phyloP scores from a whole-genome alignment of 2,113 vertebrate species.

The Myrmecobius fasciatus region DNA sequence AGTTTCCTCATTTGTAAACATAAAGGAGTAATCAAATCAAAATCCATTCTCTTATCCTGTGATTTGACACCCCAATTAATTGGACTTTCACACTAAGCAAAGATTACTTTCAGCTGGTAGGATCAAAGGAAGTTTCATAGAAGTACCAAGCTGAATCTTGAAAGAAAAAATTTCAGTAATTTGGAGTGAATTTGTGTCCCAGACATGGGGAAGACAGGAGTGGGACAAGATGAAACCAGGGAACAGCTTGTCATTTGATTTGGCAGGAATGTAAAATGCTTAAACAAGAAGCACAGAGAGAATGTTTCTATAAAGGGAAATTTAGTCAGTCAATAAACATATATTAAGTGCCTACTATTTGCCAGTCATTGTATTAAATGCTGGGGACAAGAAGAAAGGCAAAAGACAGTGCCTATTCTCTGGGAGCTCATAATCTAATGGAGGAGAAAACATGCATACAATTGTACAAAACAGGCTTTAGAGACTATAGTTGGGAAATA shows the following conservation, averaged over 20 bases:
- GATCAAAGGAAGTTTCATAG: background rate
- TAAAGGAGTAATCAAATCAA: background rate
- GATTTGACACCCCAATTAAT: no score
- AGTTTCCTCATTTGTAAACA: background rate
- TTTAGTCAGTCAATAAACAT: no score
- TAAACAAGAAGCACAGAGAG: no score
- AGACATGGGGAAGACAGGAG: no score
- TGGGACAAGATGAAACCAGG: no score
- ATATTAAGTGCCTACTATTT: background rate
- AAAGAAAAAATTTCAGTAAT: background rate
- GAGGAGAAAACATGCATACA: background rate
- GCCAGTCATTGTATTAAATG: background rate
- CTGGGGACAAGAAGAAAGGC: background rate
- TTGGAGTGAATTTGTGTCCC: no score
- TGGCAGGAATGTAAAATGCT: no score
- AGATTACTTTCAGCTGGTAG: background rate
- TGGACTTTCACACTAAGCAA: background rate
- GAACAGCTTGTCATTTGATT: no score
- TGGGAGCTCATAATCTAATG: background rate
- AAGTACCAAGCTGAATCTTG: background rate
- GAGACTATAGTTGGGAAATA: background rate
- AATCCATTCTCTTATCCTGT: no score
- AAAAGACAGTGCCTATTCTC: background rate
- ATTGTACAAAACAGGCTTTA: background rate
- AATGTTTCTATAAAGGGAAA: no score